Percentiles rank a stretch among this genome's conserved stretches.
Conservation (phyloP, 2,797 vertebrate genomes). For the Leptatherina wallacei region DNA sequence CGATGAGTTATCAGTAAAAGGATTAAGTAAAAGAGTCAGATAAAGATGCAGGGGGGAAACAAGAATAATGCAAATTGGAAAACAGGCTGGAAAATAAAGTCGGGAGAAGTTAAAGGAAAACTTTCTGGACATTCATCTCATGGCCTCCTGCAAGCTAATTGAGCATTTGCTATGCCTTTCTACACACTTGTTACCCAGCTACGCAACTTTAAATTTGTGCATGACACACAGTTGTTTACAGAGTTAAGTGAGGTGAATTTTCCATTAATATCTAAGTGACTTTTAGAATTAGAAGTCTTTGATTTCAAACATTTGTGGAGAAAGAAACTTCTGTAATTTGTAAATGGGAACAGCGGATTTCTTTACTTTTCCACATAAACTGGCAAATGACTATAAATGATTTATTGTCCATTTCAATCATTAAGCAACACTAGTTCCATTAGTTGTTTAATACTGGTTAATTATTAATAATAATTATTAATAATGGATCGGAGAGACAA, state of each 20-base stretch:
- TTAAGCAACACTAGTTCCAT: neutral
- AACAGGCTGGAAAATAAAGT: constrained; percentile 8
- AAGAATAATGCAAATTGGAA: constrained; percentile 24
- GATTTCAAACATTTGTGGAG: neutral
- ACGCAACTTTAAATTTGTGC: constrained; percentile 8
- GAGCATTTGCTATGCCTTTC: constrained; percentile 8
- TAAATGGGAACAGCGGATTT: neutral
- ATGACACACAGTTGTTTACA: neutral
- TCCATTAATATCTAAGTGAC: constrained; percentile 1
- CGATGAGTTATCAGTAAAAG: constrained; percentile 36
- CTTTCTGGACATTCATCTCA: constrained; percentile 31
- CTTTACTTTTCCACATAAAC: neutral
- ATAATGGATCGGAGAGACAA: no score
- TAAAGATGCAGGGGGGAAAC: constrained; percentile 17
- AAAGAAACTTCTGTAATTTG: neutral
- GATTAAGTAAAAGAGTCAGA: constrained; percentile 11
- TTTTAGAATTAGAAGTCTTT: constrained; percentile 3
- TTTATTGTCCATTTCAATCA: neutral
- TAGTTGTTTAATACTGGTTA: neutral
- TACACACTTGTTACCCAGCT: constrained; percentile 11
- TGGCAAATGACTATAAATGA: neutral
- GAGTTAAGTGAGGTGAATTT: constrained; percentile 8
- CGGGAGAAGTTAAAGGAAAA: constrained; percentile 37
- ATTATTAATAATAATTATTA: no score
- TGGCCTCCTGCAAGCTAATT: constrained; percentile 32